Percentiles rank a stretch among this genome's conserved stretches.
These are phyloP conservation scores for Callorhinus ursinus DNA, from an alignment of 2,113 vertebrate species.

Conservation along the genomic window DNA sequence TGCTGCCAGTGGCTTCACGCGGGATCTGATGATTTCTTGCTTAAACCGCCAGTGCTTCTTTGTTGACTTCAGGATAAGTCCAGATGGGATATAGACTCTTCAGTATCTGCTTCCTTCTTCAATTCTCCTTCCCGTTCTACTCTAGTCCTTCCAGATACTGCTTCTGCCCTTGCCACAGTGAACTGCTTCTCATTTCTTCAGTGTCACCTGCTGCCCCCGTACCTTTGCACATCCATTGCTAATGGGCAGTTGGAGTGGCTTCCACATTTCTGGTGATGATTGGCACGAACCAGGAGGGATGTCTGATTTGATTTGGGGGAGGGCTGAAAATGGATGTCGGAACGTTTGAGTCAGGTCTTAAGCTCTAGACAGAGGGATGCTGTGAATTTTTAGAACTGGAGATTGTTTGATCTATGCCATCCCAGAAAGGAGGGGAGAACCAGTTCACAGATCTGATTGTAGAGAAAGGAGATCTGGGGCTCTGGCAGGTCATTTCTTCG, in stretches of 20 bases:
- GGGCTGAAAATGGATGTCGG: not conserved
- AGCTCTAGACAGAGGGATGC: not conserved
- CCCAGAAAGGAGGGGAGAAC: not conserved
- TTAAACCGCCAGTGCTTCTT: not conserved
- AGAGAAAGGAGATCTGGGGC: not conserved
- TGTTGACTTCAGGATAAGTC: accelerated
- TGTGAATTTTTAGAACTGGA: not conserved
- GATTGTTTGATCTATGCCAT: not conserved
- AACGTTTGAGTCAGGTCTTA: not conserved
- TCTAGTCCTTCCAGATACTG: not conserved
- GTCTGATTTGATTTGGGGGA: not conserved
- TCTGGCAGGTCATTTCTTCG: not conserved
- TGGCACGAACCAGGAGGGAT: not conserved
- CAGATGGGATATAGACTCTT: not conserved
- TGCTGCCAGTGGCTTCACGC: not conserved
- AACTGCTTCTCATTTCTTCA: not conserved
- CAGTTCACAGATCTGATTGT: not conserved
- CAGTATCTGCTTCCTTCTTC: not conserved
- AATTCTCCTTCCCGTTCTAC: not conserved
- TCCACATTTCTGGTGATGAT: not conserved
- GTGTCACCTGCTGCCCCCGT: not conserved
- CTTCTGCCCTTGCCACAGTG: not conserved
- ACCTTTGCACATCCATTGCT: not conserved
- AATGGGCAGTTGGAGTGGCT: not conserved
- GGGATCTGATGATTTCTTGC: not conserved